Evolutionary conservation across 2,113 vertebrate species (phyloP), one percentile per base, ranked within the genome.

Genomic region (Scomber colias): DNA sequence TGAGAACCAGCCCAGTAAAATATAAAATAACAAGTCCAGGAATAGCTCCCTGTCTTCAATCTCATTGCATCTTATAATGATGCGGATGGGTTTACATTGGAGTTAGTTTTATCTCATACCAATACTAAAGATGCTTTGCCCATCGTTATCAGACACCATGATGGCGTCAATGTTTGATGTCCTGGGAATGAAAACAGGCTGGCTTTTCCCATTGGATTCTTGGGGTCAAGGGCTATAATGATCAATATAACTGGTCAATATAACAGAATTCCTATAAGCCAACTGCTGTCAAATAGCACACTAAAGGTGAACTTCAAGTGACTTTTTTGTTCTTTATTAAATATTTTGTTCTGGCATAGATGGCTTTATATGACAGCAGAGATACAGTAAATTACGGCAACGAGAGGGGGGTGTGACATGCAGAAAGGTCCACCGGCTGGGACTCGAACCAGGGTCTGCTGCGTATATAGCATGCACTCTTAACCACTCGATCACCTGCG

Each of bases 171-270:
- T 53, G 50, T 16, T 17, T 17, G 50, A 27, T 27, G 24, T 27
- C 24, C 24, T 27, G 24, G 24, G 24, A 27, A 27, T 27, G 24
- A 75, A 24, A 62, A 31, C 11, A 8, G 16, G 5, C 50, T 65
- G 24, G 15, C 19, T 17, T 79, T 56, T 61, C 53, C 24, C 62
- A 48, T 35, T 31, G 55, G 55, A 75, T 66, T 61, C 13, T 1
- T 30, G 2, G 2, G 81, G 67, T 82, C 68, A 77, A 55, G 79
- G 30, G 17, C 14, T 48, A 46, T 63, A 19, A 77, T 61, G 66
- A 79, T 68, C 53, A 77, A 66, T 63, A 14, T 27, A 2, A 21
- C 27, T 14, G 1, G 31, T 82, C 66, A 4, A 72, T 82, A 60
- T 4, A 4, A 17, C 1, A 15, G 3, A n/a, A 30, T 16, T 19